These are phyloP conservation scores for Corvus cornix DNA, from an alignment of 2,113 vertebrate species.

Conservation along the genomic window DNA sequence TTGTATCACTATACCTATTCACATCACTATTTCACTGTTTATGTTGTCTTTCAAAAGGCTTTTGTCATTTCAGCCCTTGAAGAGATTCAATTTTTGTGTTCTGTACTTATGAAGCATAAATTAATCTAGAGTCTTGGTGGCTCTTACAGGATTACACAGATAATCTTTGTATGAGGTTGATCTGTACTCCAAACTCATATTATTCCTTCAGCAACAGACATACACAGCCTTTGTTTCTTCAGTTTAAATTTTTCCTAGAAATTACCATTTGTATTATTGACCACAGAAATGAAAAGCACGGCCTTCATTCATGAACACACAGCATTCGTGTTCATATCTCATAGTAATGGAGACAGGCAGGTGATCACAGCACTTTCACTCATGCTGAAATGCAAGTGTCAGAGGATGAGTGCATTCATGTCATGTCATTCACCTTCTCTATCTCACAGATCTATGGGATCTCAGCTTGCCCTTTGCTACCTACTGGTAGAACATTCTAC, in stretches of 20 bases:
- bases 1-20: background rate
- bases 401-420: background rate
- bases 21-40: background rate
- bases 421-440: background rate
- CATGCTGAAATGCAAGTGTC: background rate
- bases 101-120: background rate
- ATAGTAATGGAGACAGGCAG: background rate
- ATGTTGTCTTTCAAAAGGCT: background rate
- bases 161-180: background rate
- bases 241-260: background rate
- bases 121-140: background rate
- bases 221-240: background rate
- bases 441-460: background rate
- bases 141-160: background rate
- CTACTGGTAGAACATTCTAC: background rate
- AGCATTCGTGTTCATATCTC: background rate
- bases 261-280: background rate
- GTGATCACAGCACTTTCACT: accelerated
- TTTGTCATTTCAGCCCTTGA: background rate
- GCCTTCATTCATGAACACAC: background rate
- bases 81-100: background rate
- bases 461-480: background rate
- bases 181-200: background rate
- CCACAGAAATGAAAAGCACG: background rate
- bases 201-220: background rate